Evolutionary conservation across 1,140 invertebrate species (phyloP), one percentile per base, ranked within the genome.

Genomic region (Drosophila virilis): DNA sequence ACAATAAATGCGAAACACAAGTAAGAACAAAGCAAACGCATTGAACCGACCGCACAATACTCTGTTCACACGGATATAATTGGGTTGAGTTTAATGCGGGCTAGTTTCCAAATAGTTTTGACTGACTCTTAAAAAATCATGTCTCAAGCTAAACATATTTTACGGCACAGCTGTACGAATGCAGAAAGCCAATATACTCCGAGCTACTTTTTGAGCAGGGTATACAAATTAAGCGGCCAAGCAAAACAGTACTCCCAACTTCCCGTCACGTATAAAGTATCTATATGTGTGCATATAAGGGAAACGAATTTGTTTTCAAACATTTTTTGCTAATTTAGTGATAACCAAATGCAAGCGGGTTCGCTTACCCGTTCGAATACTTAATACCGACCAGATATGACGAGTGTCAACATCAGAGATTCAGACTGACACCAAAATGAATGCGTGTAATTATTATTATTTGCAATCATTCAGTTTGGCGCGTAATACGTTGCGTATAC

Each of bases 401-500:
- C 12, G 40, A n/a, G 6, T n/a, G 7, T 6, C n/a, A n/a, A 13
- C 45, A 46, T 10, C 45, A 46, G 17, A 46, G 17, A 46, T 46
- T 5, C 9, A 9, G 13, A 45, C 7, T 7, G 43, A 15, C 13
- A 15, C 2, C 7, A 15, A 6, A 28, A 28, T 28, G 43, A 45
- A 15, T 8, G 13, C 13, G 15, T 46, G 8, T 10, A 6, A 6
- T 22, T 22, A 22, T 22, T 22, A 22, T 2, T 22, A 15, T 54
- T 46, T 64, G 64, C 8, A 59, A 38, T 59, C 51, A 32, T 52
- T 72, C 6, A 22, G 40, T 50, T 43, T 17, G 42, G 35, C 13
- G 15, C 42, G 69, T 65, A 65, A 71, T 43, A 50, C 69, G 46
- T 51, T 67, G 62, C 69, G 69, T 72, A 72, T 72, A 72, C 62